Evolutionary conservation across 2,113 vertebrate genomes (phyloP).

Genomic region (Gulo gulo): DNA sequence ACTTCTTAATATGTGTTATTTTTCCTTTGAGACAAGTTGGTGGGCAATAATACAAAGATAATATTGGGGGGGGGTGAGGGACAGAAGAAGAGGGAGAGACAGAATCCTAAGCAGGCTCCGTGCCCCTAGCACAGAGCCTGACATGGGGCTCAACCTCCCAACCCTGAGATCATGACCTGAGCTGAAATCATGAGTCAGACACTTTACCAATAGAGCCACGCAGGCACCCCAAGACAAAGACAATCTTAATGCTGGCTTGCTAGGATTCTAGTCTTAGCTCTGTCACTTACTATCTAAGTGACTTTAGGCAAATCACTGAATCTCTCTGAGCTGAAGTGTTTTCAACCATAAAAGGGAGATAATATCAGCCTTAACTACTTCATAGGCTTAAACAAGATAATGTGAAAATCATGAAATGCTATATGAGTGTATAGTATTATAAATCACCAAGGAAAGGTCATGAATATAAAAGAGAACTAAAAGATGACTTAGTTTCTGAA

Average conservation of each 20-base stretch:
- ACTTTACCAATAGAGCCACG: neutral
- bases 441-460: neutral
- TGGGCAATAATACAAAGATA: neutral
- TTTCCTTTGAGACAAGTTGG: neutral
- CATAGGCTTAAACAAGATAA: neutral
- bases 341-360: constrained; percentile 12
- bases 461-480: neutral
- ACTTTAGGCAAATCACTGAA: neutral
- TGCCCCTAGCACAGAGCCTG: neutral
- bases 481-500: neutral
- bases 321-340: neutral
- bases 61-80: neutral
- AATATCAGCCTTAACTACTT: neutral
- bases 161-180: neutral
- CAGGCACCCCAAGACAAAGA: neutral
- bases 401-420: neutral
- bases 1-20: neutral
- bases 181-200: neutral
- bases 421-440: neutral
- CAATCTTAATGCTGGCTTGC: neutral
- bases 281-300: neutral
- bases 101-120: neutral
- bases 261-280: neutral
- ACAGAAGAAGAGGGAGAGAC: neutral
- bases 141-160: neutral